Evolutionary conservation across 1,140 invertebrate species (phyloP).

Genomic region (Zaprionus capensis): DNA sequence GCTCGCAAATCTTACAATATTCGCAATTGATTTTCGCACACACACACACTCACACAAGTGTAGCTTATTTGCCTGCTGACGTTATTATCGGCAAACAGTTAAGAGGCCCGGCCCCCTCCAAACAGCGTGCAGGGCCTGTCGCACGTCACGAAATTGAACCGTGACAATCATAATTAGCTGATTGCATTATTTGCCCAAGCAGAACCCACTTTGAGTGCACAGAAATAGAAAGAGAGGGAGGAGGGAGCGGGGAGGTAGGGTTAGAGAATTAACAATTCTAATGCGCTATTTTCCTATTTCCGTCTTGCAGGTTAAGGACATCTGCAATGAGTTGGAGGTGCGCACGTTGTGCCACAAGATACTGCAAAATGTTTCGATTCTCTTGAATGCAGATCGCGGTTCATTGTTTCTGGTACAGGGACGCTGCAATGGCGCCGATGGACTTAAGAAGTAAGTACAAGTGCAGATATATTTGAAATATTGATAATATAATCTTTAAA

Average conservation of each 20-base stretch:
- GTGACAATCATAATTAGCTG: slow-evolving; percentile 34
- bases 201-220: slow-evolving; percentile 22
- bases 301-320: slow-evolving; percentile 92
- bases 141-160: slow-evolving; percentile 38
- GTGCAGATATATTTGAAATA: neutral
- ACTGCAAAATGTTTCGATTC: slow-evolving; percentile 96
- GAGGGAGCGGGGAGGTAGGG: no score
- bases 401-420: slow-evolving; percentile 97
- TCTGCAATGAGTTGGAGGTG: slow-evolving; percentile 97
- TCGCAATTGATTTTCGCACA: slow-evolving; percentile 37
- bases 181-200: slow-evolving; percentile 30
- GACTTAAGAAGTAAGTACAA: slow-evolving; percentile 80
- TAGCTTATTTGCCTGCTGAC: slow-evolving; percentile 53
- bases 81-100: slow-evolving; percentile 72
- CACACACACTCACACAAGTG: slow-evolving; percentile 21
- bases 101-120: slow-evolving; percentile 35
- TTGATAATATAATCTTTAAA: no score
- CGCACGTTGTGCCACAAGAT: slow-evolving; percentile 97
- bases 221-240: neutral
- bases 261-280: neutral
- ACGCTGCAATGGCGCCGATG: slow-evolving; percentile 85
- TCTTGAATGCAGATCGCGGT: slow-evolving; percentile 95
- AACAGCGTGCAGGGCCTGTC: neutral
- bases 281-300: neutral
- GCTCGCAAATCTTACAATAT: slow-evolving; percentile 1